Evolutionary conservation across 2,113 vertebrate species (phyloP).

Genomic region (Hystrix brachyura): DNA sequence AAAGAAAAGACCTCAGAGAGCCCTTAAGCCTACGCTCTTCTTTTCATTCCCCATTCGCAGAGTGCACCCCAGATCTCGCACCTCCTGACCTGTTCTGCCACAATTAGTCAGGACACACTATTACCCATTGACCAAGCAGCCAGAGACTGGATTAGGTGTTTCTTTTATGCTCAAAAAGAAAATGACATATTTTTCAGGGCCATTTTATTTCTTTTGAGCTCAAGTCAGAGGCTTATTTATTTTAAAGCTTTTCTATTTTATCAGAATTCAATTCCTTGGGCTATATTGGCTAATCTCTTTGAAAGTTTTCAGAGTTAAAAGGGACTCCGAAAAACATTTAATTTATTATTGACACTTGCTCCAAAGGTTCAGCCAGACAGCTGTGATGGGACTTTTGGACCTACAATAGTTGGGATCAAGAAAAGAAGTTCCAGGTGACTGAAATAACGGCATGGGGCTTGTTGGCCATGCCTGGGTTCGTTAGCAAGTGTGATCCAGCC

Average conservation of each 20-base stretch:
- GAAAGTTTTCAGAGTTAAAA: constrained; percentile 7
- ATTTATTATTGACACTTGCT: not conserved
- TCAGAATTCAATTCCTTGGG: not conserved
- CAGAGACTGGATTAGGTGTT: not conserved
- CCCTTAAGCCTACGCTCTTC: not conserved
- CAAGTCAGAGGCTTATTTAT: constrained; percentile 6
- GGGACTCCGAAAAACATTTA: not conserved
- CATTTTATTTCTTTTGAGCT: constrained; percentile 15
- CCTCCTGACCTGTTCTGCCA: not conserved
- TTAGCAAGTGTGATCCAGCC: not conserved
- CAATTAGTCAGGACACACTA: not conserved
- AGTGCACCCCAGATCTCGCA: no score
- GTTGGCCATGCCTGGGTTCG: not conserved
- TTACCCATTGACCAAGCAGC: not conserved
- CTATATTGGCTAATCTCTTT: constrained; percentile 23
- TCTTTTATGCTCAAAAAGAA: not conserved
- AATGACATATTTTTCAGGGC: not conserved
- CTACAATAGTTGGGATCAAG: not conserved
- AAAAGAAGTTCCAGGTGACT: not conserved
- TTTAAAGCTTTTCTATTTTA: constrained; percentile 29
- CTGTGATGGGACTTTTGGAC: not conserved
- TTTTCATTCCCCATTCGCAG: not conserved
- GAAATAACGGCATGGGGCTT: not conserved
- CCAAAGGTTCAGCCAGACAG: not conserved
- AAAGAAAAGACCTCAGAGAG: not conserved